These are phyloP conservation scores for Forbesichthys agassizii DNA, from an alignment of 2,113 vertebrate species.

Conservation along the genomic window DNA sequence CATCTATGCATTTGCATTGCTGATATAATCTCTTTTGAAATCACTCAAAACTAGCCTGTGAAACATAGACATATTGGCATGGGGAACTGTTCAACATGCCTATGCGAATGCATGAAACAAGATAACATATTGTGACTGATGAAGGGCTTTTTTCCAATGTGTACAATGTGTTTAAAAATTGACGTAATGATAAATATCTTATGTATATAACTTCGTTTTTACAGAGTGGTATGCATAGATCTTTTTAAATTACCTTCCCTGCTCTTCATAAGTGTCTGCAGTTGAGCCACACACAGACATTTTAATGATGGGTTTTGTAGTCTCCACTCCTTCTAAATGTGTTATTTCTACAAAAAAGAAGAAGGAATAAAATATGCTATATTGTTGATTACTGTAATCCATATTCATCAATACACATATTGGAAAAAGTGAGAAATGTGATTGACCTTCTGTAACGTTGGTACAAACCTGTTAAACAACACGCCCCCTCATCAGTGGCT, in stretches of 20 bases:
- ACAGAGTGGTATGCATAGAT: not conserved
- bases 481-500: slow-evolving; percentile 30
- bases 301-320: slow-evolving; percentile 74
- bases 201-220: not conserved
- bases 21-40: slow-evolving; percentile 49
- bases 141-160: not conserved
- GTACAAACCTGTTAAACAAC: slow-evolving; percentile 17
- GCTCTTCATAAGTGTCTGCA: slow-evolving; percentile 9
- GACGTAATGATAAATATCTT: not conserved
- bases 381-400: not conserved
- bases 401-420: no score
- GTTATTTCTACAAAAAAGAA: slow-evolving; percentile 29
- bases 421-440: no score
- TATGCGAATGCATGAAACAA: not conserved
- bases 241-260: slow-evolving; percentile 57
- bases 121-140: not conserved
- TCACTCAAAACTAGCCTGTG: slow-evolving; percentile 6
- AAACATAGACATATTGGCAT: slow-evolving; percentile 19
- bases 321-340: slow-evolving; percentile 65
- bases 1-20: slow-evolving; percentile 16
- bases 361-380: slow-evolving; percentile 2
- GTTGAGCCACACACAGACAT: slow-evolving; percentile 69
- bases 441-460: not conserved
- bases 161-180: not conserved
- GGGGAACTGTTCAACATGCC: not conserved